Evolutionary conservation across 2,797 vertebrate species (phyloP).

Genomic region (Phataginus tricuspis): DNA sequence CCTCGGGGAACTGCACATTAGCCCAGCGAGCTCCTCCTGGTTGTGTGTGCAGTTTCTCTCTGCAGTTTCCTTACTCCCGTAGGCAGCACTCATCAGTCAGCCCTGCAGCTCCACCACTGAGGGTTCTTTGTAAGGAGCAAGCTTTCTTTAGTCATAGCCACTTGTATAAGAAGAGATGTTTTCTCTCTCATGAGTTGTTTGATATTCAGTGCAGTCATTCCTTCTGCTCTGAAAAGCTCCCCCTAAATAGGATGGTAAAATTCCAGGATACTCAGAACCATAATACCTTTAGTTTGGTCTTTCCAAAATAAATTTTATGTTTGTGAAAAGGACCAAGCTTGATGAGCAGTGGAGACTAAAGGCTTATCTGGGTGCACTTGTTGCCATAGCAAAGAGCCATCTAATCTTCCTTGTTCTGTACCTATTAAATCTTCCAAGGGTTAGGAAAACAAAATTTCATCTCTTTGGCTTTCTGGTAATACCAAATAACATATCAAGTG

Average conservation of each 20-base stretch:
- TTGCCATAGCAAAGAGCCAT: neutral
- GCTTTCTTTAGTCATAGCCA: conserved; percentile 46
- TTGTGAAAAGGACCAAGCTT: conserved; percentile 51
- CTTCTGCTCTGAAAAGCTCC: conserved; percentile 55
- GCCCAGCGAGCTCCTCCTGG: neutral
- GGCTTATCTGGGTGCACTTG: neutral
- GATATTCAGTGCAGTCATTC: conserved; percentile 46
- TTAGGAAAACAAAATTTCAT: conserved; percentile 20
- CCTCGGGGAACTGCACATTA: neutral
- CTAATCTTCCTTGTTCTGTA: conserved; percentile 9
- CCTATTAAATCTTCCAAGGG: conserved; percentile 13
- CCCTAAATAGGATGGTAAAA: conserved; percentile 30
- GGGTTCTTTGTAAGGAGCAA: neutral
- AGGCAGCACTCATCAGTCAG: neutral
- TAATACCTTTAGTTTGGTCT: conserved; percentile 60
- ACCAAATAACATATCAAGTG: neutral
- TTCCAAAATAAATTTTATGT: conserved; percentile 55
- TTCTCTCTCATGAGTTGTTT: conserved; percentile 49
- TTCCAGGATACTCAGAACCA: conserved; percentile 49
- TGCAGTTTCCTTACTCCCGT: neutral
- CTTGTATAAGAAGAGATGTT: conserved; percentile 56
- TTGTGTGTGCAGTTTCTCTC: neutral
- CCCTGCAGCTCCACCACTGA: neutral
- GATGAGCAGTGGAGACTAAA: conserved; percentile 37
- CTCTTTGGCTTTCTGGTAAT: conserved; percentile 21